These are phyloP conservation scores for Erebia aethiops DNA, from an alignment of 2,888 invertebrate genomes.

Conservation along the genomic window DNA sequence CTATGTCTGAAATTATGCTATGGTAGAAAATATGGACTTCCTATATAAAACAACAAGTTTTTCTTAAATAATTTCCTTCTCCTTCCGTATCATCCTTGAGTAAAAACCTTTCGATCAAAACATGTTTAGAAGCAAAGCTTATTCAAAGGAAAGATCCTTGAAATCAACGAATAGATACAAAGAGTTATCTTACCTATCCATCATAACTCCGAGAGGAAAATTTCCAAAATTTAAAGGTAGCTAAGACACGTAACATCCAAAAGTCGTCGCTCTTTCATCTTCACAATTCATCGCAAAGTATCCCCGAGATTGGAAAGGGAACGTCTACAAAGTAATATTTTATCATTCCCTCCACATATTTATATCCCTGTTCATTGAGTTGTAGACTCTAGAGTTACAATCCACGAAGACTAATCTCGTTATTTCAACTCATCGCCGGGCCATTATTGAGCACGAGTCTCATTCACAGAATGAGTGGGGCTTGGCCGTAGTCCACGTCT, in stretches of 20 bases:
- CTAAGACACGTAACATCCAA: constrained; percentile 14
- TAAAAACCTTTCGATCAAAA: too few species aligned
- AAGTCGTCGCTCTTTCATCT: constrained; percentile 17
- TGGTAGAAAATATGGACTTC: too few species aligned
- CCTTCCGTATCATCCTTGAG: too few species aligned
- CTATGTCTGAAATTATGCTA: too few species aligned
- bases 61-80: too few species aligned
- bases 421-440: too few species aligned
- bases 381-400: background rate
- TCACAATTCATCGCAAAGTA: constrained; percentile 18
- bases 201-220: constrained; percentile 3
- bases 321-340: constrained; percentile 37
- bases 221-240: constrained; percentile 15
- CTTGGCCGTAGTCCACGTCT: too few species aligned
- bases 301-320: constrained; percentile 31
- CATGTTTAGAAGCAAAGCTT: background rate
- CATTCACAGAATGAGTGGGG: too few species aligned
- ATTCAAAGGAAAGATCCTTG: background rate
- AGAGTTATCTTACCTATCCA: constrained; percentile 3
- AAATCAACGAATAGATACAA: background rate
- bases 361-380: constrained; percentile 29
- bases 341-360: constrained; percentile 35
- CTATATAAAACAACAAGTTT: too few species aligned
- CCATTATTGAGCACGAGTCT: too few species aligned
- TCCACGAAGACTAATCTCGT: too few species aligned